Conservation (phyloP, 2,888 invertebrate genomes). For the Liodrosophila aerea region DNA sequence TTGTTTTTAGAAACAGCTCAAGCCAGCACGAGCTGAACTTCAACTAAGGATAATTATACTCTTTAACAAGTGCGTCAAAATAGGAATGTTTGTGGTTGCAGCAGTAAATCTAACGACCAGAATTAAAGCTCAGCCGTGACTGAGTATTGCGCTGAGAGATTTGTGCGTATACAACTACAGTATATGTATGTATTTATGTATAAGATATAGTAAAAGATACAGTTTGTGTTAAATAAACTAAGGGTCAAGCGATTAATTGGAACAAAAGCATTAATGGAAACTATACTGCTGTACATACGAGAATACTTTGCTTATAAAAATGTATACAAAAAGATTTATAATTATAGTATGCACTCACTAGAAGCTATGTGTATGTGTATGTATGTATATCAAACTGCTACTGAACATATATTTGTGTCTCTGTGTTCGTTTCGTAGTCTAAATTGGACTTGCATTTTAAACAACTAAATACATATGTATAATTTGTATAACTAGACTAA, state of each 20-base stretch:
- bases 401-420: constrained; percentile 31
- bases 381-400: constrained; percentile 20
- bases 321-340: constrained; percentile 44
- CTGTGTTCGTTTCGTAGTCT: constrained; percentile 7
- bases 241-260: constrained; percentile 4
- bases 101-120: constrained; percentile 14
- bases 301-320: constrained; percentile 41
- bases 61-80: constrained; percentile 42
- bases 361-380: neutral
- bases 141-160: constrained; percentile 29
- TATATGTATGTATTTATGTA: constrained; percentile 3
- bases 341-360: constrained; percentile 23
- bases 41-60: constrained; percentile 12
- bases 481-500: constrained; percentile 67
- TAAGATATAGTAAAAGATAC: neutral
- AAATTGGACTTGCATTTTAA: constrained; percentile 48
- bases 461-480: constrained; percentile 43
- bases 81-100: constrained; percentile 41
- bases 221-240: constrained; percentile 18
- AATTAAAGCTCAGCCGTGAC: constrained; percentile 31
- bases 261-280: constrained; percentile 19
- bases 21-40: neutral
- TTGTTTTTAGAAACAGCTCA: too few species aligned
- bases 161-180: constrained; percentile 38
- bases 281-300: constrained; percentile 9